Evolutionary conservation across 2,113 vertebrate genomes (phyloP).

Genomic region (Bolborhynchus lineola): DNA sequence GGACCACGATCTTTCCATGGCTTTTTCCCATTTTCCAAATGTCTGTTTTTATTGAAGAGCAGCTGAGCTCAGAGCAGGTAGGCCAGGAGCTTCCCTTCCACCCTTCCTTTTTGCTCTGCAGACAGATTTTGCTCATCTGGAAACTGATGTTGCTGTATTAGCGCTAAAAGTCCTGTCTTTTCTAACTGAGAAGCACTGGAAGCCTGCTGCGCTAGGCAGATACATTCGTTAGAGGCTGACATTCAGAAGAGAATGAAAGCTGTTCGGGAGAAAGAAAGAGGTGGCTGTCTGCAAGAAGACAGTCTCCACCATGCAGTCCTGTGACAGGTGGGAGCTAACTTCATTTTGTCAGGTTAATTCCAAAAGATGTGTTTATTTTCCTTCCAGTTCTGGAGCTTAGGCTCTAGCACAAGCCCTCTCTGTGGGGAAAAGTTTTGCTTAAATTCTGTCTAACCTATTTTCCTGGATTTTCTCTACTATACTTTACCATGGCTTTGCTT

Average conservation of each 20-base stretch:
- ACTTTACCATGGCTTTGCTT: neutral
- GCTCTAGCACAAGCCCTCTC: neutral
- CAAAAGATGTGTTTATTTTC: conserved; percentile 4
- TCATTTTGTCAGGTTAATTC: neutral
- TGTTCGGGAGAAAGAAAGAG: neutral
- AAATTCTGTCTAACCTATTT: neutral
- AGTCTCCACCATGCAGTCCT: neutral
- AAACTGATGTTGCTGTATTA: neutral
- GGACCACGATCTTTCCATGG: neutral
- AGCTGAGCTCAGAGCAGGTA: neutral
- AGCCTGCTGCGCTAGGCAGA: rapidly evolving
- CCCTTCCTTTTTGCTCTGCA: neutral
- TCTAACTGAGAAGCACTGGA: neutral
- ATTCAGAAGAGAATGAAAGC: neutral
- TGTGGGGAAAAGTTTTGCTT: neutral
- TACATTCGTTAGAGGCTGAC: neutral
- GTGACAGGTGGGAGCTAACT: neutral
- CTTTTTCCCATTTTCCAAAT: neutral
- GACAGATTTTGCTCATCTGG: neutral
- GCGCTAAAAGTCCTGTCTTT: neutral
- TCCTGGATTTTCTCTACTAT: neutral
- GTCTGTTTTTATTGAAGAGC: neutral
- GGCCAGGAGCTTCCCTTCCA: neutral
- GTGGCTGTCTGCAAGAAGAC: rapidly evolving
- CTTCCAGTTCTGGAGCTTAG: neutral